phyloP scores from a whole-genome alignment of 2,797 vertebrate species.

The Craterocephalus amniculus region DNA sequence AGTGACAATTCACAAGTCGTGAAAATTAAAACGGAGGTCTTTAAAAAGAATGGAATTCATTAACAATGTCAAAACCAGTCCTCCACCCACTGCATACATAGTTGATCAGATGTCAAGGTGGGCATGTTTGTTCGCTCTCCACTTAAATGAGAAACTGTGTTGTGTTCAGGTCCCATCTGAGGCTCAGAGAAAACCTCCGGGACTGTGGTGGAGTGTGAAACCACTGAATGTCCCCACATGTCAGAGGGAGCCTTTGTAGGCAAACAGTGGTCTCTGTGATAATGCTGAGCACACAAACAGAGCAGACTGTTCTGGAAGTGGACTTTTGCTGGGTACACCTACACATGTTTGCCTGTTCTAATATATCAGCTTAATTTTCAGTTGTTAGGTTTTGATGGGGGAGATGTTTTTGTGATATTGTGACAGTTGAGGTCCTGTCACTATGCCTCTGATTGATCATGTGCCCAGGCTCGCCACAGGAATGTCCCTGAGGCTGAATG shows the following conservation, averaged over 20 bases:
- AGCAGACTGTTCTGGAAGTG: slow-evolving; percentile 16
- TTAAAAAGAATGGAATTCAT: slow-evolving; percentile 11
- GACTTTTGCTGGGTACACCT: not conserved
- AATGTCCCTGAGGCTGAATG: no score
- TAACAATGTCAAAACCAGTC: slow-evolving; percentile 18
- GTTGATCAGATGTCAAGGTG: slow-evolving; percentile 65
- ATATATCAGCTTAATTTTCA: not conserved
- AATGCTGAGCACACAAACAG: slow-evolving; percentile 41
- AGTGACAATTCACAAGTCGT: not conserved
- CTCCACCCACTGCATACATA: slow-evolving; percentile 49
- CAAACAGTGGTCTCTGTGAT: slow-evolving; percentile 58
- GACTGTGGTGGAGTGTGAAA: slow-evolving; percentile 56
- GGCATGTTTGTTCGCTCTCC: slow-evolving; percentile 60
- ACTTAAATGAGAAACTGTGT: slow-evolving; percentile 48
- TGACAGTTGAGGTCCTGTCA: no score
- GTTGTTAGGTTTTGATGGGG: not conserved
- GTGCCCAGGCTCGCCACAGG: no score
- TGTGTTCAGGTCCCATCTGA: slow-evolving; percentile 25
- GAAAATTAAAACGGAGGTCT: slow-evolving; percentile 3
- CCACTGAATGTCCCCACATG: slow-evolving; percentile 58
- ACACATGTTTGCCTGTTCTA: no score
- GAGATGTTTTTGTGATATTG: no score
- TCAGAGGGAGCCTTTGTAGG: slow-evolving; percentile 26
- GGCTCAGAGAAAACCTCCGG: slow-evolving; percentile 25
- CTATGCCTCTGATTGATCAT: no score